These are phyloP conservation scores for Bacillus rossius DNA, from an alignment of 1,140 invertebrate species.

Conservation along the genomic window DNA sequence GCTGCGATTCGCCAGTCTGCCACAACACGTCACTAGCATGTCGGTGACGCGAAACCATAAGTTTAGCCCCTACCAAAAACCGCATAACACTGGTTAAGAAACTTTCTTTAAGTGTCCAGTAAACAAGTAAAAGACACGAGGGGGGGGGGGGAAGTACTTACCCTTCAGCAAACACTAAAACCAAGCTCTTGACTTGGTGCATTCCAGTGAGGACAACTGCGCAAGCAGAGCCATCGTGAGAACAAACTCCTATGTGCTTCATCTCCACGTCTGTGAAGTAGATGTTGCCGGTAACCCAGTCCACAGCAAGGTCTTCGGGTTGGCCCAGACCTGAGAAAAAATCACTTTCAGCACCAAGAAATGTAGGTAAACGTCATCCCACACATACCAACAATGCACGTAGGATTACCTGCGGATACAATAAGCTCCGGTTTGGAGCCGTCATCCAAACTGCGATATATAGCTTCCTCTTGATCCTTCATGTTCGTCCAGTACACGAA, in stretches of 20 bases:
- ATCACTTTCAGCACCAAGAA: not conserved
- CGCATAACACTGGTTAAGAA: too few species aligned
- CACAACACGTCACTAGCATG: too few species aligned
- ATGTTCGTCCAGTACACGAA: constrained; percentile 72
- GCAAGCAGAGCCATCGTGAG: constrained; percentile 53
- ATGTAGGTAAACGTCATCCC: too few species aligned
- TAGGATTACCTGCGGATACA: constrained; percentile 43
- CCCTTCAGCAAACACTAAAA: constrained; percentile 54
- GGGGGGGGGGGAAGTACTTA: too few species aligned
- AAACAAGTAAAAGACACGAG: too few species aligned
- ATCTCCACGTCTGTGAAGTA: constrained; percentile 68
- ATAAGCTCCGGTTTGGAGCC: constrained; percentile 50
- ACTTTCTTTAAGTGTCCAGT: too few species aligned
- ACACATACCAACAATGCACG: too few species aligned
- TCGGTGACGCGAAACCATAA: too few species aligned
- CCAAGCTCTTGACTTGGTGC: constrained; percentile 20
- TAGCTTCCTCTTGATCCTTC: constrained; percentile 55
- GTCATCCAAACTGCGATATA: constrained; percentile 51
- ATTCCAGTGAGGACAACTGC: constrained; percentile 47
- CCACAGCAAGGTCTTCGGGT: constrained; percentile 71
- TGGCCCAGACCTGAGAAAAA: constrained; percentile 55
- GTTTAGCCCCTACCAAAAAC: too few species aligned
- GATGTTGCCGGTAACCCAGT: constrained; percentile 74
- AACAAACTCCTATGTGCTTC: constrained; percentile 69
- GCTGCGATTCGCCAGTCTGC: too few species aligned